Evolutionary conservation across 2,797 vertebrate species (phyloP).

Genomic region (Danio tinwini): DNA sequence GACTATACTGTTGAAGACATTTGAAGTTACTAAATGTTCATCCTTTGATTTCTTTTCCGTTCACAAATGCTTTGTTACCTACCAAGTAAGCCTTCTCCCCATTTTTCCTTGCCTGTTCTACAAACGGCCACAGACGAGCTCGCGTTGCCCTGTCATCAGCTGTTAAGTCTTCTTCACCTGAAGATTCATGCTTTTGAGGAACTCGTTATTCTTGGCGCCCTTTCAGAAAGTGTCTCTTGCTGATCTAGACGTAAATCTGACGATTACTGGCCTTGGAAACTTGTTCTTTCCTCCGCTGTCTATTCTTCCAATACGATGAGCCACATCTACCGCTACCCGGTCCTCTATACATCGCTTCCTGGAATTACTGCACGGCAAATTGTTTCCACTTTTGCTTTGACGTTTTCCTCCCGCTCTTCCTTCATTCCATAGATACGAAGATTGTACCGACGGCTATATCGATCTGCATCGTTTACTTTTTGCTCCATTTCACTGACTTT

Average conservation of each 20-base stretch:
- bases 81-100: background rate
- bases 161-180: background rate
- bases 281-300: background rate
- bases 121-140: background rate
- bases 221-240: background rate
- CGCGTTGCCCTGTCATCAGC: background rate
- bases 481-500: too few species aligned
- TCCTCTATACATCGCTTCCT: background rate
- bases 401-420: too few species aligned
- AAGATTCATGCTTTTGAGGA: background rate
- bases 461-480: too few species aligned
- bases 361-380: background rate
- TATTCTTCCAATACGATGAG: too few species aligned
- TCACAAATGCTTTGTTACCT: slow-evolving; percentile 1
- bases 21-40: too few species aligned
- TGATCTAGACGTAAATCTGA: background rate
- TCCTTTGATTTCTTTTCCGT: background rate
- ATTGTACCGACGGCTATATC: too few species aligned
- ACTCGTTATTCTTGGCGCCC: background rate
- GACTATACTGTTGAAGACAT: background rate
- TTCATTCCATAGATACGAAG: too few species aligned
- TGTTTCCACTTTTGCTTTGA: background rate
- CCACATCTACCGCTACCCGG: background rate
- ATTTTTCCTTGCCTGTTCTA: background rate
- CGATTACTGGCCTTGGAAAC: background rate